Conservation (phyloP, 1,140 invertebrate genomes). For the Bemisia tabaci region DNA sequence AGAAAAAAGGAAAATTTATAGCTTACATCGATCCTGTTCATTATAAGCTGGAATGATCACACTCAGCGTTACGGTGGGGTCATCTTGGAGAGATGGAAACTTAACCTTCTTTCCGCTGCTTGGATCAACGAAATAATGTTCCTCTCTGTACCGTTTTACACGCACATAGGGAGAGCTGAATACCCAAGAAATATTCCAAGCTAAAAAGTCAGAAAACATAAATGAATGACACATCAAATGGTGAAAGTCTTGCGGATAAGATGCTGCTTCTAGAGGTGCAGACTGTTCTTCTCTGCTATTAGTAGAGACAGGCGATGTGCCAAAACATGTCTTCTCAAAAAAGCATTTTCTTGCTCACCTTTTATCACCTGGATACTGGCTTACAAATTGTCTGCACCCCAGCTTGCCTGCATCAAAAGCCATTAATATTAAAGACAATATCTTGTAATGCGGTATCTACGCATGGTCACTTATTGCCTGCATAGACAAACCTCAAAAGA, state of each 20-base stretch:
- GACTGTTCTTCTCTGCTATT: neutral
- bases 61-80: constrained; percentile 55
- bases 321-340: no score
- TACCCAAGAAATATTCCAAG: neutral
- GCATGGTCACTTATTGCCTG: no score
- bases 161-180: constrained; percentile 44
- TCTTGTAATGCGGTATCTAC: no score
- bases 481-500: no score
- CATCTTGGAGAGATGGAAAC: constrained; percentile 64
- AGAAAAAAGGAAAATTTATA: constrained; percentile 17
- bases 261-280: neutral
- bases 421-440: no score
- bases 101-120: constrained; percentile 35
- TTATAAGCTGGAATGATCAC: constrained; percentile 94
- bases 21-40: constrained; percentile 79
- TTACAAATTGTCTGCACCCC: no score
- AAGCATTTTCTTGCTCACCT: neutral
- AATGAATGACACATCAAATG: neutral
- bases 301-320: neutral
- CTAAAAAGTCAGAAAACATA: neutral
- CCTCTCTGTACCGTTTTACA: constrained; percentile 50
- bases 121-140: constrained; percentile 62
- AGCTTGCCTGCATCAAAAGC: no score
- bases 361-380: neutral
- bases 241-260: neutral